These are phyloP conservation scores for Ips nitidus DNA, from an alignment of 1,140 invertebrate species.

Conservation along the genomic window DNA sequence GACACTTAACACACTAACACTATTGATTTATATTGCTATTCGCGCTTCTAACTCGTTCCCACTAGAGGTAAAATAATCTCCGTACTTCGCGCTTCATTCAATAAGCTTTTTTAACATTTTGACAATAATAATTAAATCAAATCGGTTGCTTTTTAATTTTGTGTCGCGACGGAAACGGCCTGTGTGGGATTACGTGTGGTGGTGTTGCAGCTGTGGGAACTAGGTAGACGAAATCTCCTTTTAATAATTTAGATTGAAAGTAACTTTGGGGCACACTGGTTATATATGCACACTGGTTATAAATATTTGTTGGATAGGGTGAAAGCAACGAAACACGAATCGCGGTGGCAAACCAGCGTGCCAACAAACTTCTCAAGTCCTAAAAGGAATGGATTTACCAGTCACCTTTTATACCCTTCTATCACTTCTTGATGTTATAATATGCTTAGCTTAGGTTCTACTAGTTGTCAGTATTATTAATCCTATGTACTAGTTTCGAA, in stretches of 20 bases:
- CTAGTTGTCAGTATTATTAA: constrained; percentile 33
- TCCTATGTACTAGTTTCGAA: constrained; percentile 24
- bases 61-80: background rate
- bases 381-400: constrained; percentile 52
- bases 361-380: constrained; percentile 76
- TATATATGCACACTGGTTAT: constrained; percentile 44
- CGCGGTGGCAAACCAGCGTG: constrained; percentile 76
- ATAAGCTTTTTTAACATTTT: background rate
- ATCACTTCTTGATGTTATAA: constrained; percentile 48
- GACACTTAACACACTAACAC: constrained; percentile 52
- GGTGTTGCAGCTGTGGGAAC: constrained; percentile 15
- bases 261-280: constrained; percentile 43
- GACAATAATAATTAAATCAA: background rate
- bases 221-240: constrained; percentile 20
- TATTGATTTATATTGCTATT: constrained; percentile 37
- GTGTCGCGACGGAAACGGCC: too few relatives aligned
- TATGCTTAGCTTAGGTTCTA: constrained; percentile 38
- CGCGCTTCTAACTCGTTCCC: constrained; percentile 39
- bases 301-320: constrained; percentile 60
- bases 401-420: constrained; percentile 48
- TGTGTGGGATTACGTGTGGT: constrained; percentile 1
- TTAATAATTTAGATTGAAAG: constrained; percentile 7
- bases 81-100: background rate
- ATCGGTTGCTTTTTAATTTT: too few relatives aligned
- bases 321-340: constrained; percentile 81